Conservation (phyloP, 2,113 vertebrate genomes). For the Stegostoma tigrinum region DNA sequence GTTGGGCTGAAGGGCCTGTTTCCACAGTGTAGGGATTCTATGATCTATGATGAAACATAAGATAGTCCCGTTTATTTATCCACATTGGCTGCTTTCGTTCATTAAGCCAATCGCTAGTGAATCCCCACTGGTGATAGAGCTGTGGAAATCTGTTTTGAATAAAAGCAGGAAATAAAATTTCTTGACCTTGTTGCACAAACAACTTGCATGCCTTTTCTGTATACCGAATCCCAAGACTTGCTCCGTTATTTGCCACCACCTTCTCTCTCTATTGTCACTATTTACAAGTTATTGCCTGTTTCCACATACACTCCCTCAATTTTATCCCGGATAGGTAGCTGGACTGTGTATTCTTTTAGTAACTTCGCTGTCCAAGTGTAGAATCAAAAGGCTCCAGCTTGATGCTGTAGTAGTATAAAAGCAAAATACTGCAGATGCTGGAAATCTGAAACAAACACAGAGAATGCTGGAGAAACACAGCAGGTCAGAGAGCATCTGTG, state of each 20-base stretch:
- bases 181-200: not conserved
- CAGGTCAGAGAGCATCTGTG: too few relatives aligned
- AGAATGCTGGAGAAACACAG: too few relatives aligned
- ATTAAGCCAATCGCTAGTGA: not conserved
- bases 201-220: not conserved
- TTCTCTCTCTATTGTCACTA: not conserved
- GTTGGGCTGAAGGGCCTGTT: too few relatives aligned
- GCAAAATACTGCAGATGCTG: too few relatives aligned
- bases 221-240: not conserved
- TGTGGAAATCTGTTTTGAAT: not conserved
- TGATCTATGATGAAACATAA: not conserved
- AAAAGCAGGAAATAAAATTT: not conserved
- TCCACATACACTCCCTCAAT: not conserved
- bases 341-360: not conserved
- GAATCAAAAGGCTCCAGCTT: not conserved
- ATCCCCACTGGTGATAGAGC: not conserved
- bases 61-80: not conserved
- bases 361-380: not conserved
- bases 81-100: not conserved
- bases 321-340: not conserved
- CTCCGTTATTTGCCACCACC: not conserved
- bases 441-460: too few relatives aligned
- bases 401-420: too few relatives aligned
- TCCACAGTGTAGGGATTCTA: too few relatives aligned
- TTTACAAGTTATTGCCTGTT: not conserved